A percentile compares a stretch with the other conserved stretches of the same genome.
Conservation (phyloP, 2,797 vertebrate genomes). For the Anniella stebbinsi region DNA sequence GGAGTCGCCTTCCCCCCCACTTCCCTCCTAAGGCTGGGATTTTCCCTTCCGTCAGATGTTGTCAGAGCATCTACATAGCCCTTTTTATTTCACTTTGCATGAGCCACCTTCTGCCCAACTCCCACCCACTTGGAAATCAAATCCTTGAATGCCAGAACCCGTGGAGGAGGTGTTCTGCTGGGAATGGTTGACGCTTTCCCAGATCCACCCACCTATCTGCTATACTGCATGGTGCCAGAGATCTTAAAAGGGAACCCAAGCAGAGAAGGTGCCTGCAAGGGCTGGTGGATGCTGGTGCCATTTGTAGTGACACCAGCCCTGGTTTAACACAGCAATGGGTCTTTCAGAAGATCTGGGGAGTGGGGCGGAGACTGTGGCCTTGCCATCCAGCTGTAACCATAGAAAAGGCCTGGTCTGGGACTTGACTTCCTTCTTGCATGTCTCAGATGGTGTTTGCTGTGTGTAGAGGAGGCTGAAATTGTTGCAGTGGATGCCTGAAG, state of each 20-base stretch:
- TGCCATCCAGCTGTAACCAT: background rate
- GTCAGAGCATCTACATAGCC: background rate
- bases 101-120: rapidly evolving
- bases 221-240: background rate
- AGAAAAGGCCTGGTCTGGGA: background rate
- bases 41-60: background rate
- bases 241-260: background rate
- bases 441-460: background rate
- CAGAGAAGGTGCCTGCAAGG: background rate
- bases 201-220: background rate
- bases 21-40: background rate
- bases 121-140: background rate
- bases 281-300: too few relatives aligned
- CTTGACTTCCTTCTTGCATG: too few relatives aligned
- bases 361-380: too few relatives aligned
- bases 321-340: background rate
- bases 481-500: background rate
- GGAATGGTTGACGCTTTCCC: background rate
- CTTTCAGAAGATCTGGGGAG: background rate
- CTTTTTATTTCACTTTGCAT: background rate
- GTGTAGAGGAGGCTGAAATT: background rate
- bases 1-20: background rate
- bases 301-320: background rate
- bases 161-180: background rate
- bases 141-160: rapidly evolving